Base-by-base conservation (phyloP, 2,797 vertebrate species). In the Hyperoplus lanceolatus region DNA sequence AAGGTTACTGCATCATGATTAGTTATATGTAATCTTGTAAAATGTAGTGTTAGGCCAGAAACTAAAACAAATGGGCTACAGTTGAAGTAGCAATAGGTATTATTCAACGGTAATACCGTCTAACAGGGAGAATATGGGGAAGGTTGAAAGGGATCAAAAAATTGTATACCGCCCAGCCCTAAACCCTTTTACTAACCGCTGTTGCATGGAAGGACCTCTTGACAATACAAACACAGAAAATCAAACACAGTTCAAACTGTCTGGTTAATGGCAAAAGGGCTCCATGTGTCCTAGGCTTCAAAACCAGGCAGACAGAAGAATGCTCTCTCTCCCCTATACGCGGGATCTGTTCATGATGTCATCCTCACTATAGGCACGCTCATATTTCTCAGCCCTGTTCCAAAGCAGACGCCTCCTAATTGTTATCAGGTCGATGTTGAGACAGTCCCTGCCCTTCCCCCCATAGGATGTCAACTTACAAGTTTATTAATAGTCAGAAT, bases 401-500 rank as follows among this genome's bases (percentile, higher is more conserved):
- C 51, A 70, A 73, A 87, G 80, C 74, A 78, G 83, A 81, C 42
- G 50, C 78, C 73, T 85, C 79, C 83, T 89, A 89, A 90, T 91
- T 87, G 85, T 89, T 88, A 81, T 85, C 80, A 41, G 83, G 70
- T 84, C 57, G 58, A 70, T 72, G 68, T 80, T 73, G 68, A 90
- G 79, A 70, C 80, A 55, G 78, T 67, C 62, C 68, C 60, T 69
- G 81, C 72, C 29, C 29, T 29, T 29, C 29, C 29, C 29, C 29
- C 29, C 29, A 29, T 29, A 29, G 29, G 29, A 29, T 29, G 29
- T 29, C 29, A 29, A 29, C 29, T 3, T 29, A 29, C 29, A 29
- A 29, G 29, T 29, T 29, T 29, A 29, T 29, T 29, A 29, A 29
- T 29, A 29, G 29, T 29, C 29, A 29, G 29, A 29, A 29, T 29